These are phyloP conservation scores for Phasianus colchicus DNA, from an alignment of 2,113 vertebrate genomes.

Conservation along the genomic window DNA sequence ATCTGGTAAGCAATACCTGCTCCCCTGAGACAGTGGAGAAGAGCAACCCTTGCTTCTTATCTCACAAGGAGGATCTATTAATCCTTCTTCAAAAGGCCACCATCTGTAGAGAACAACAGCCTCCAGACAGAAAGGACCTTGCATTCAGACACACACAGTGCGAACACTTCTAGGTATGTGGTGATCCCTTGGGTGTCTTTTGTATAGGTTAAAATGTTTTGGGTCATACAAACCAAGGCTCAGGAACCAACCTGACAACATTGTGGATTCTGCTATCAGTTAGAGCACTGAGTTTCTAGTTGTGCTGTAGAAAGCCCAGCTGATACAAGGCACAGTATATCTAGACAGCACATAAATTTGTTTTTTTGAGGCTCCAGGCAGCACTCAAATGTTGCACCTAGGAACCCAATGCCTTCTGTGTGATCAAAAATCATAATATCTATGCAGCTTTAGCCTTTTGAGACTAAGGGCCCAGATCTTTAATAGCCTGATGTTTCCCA, in stretches of 20 bases:
- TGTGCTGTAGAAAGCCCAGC: neutral
- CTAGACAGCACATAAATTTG: neutral
- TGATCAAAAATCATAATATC: neutral
- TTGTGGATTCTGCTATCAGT: neutral
- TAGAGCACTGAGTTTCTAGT: neutral
- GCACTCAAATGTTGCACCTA: neutral
- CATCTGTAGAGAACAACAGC: neutral
- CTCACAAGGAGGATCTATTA: neutral
- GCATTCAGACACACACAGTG: neutral
- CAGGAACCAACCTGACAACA: neutral
- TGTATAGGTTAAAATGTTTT: neutral
- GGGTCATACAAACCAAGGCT: neutral
- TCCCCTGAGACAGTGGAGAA: neutral
- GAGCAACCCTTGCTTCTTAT: neutral
- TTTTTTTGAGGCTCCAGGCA: neutral
- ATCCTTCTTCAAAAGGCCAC: neutral
- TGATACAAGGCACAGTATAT: neutral
- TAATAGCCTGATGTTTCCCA: neutral
- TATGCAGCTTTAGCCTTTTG: neutral
- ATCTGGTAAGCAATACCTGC: too few species aligned
- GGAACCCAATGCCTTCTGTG: neutral
- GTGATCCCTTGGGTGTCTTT: neutral
- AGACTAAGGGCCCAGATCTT: neutral
- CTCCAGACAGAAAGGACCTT: neutral
- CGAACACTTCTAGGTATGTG: neutral